Evolutionary conservation across 2,113 vertebrate species (phyloP).

Genomic region (Aplodontia rufa): DNA sequence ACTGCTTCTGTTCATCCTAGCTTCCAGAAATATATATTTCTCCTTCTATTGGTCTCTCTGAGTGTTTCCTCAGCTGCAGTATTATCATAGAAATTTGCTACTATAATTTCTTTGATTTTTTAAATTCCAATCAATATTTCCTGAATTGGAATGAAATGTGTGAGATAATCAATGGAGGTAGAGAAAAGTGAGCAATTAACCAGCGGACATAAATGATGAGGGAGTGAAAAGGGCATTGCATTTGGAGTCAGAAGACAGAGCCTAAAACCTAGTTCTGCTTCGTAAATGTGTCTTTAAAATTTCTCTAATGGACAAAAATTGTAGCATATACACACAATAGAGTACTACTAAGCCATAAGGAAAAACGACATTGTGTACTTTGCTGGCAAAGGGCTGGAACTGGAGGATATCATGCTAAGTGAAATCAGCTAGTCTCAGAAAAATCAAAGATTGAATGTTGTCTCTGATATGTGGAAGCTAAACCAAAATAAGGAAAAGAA

Average conservation of each 20-base stretch:
- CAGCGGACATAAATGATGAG: not conserved
- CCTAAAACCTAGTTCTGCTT: not conserved
- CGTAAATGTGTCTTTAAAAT: not conserved
- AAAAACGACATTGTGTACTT: no score
- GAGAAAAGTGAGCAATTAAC: not conserved
- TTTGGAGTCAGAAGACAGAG: not conserved
- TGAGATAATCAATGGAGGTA: not conserved
- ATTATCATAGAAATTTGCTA: not conserved
- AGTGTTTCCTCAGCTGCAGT: not conserved
- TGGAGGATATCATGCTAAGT: no score
- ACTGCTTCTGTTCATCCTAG: not conserved
- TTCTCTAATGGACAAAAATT: no score
- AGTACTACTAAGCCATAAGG: no score
- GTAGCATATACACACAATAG: no score
- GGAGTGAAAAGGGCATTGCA: not conserved
- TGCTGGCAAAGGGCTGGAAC: no score
- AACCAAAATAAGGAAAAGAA: no score
- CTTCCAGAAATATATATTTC: not conserved
- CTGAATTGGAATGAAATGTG: not conserved
- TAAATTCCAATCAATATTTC: not conserved
- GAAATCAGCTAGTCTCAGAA: no score
- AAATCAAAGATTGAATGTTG: no score
- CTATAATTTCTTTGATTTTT: not conserved
- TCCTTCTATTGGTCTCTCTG: not conserved
- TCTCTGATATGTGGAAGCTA: no score